Evolutionary conservation across 1,140 invertebrate genomes (phyloP).

Genomic region (Drosophila pallidifrons): DNA sequence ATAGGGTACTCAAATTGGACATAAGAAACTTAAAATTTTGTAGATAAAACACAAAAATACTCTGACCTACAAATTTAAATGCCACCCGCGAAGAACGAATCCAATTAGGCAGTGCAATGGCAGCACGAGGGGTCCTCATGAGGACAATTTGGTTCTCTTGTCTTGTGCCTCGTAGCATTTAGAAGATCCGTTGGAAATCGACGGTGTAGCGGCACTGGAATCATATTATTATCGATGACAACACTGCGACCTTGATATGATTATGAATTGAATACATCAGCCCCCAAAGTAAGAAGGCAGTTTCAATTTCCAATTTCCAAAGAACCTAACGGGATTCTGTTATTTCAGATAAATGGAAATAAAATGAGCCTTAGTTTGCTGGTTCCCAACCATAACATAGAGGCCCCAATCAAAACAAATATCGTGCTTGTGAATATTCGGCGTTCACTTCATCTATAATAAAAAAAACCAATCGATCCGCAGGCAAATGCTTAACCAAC

Average conservation of each 20-base stretch:
- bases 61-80: conserved; percentile 29
- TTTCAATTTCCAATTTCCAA: conserved; percentile 87
- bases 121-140: no score
- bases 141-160: no score
- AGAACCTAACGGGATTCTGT: background rate
- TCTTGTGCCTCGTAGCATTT: conserved; percentile 83
- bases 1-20: conserved; percentile 50
- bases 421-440: no score
- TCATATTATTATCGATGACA: conserved; percentile 18
- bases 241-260: conserved; percentile 31
- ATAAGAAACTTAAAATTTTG: conserved; percentile 19
- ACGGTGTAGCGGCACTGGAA: conserved; percentile 87
- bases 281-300: conserved; percentile 97
- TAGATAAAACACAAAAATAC: conserved; percentile 31
- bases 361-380: conserved; percentile 88
- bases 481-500: conserved; percentile 86
- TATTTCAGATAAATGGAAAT: background rate
- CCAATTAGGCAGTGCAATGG: conserved; percentile 16
- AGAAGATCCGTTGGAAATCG: conserved; percentile 88
- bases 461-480: conserved; percentile 92
- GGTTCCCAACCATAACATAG: conserved; percentile 93
- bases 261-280: conserved; percentile 88
- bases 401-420: conserved; percentile 95
- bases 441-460: conserved; percentile 94
- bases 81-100: conserved; percentile 25